Evolutionary conservation across 2,797 vertebrate genomes (phyloP).

Genomic region (Alca torda): DNA sequence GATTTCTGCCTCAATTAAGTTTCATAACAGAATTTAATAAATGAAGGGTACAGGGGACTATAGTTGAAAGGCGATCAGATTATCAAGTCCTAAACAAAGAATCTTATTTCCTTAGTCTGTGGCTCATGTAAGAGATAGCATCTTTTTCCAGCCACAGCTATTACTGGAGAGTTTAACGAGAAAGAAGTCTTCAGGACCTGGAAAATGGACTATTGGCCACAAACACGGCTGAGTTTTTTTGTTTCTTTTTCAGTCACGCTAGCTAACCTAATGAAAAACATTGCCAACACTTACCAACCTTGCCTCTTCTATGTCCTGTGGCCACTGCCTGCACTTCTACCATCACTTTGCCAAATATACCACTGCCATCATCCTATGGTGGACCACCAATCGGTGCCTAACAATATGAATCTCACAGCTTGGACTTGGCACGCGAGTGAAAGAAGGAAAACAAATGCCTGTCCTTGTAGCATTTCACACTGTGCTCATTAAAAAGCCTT

Average conservation of each 20-base stretch:
- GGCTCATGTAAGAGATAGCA: not conserved
- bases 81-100: slow-evolving; percentile 26
- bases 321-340: not conserved
- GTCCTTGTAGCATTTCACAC: not conserved
- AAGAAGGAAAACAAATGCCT: not conserved
- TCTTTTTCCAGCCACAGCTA: not conserved
- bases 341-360: not conserved
- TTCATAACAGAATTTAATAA: slow-evolving; percentile 48
- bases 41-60: not conserved
- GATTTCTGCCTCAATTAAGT: not conserved
- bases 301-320: not conserved
- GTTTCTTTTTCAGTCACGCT: not conserved
- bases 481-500: not conserved
- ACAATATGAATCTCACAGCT: not conserved
- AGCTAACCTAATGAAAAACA: not conserved
- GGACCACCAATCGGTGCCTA: not conserved
- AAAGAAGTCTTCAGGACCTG: not conserved
- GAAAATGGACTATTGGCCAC: not conserved
- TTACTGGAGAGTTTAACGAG: not conserved
- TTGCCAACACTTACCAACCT: not conserved
- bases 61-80: slow-evolving; percentile 21
- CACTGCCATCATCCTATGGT: not conserved
- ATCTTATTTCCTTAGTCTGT: slow-evolving; percentile 27
- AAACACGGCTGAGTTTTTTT: not conserved
- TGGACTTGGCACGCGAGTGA: not conserved